These are phyloP conservation scores for Urocynchramus pylzowi DNA, from an alignment of 2,113 vertebrate genomes.

Conservation along the genomic window DNA sequence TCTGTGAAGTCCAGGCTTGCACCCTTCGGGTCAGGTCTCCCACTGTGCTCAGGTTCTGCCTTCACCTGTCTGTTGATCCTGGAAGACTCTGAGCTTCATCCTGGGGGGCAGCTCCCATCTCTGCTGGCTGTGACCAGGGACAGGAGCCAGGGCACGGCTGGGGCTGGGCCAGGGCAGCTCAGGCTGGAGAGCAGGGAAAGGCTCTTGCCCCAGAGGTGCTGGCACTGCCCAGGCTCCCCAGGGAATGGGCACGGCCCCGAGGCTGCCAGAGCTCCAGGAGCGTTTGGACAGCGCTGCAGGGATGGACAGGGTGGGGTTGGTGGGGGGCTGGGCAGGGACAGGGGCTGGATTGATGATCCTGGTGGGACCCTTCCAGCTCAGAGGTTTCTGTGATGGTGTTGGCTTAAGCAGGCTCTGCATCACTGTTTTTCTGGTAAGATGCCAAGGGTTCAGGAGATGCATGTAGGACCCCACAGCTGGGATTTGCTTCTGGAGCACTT, in stretches of 20 bases:
- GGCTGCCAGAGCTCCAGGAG: neutral
- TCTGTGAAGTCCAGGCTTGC: neutral
- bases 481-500: neutral
- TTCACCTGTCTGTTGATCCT: neutral
- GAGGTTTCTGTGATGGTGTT: neutral
- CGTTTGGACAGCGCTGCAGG: neutral
- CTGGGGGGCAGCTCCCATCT: fast-evolving
- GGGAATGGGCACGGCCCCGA: neutral
- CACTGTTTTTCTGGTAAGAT: neutral
- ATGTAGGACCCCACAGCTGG: neutral
- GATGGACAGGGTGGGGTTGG: neutral
- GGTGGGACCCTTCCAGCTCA: neutral
- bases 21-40: fast-evolving
- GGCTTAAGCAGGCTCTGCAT: neutral
- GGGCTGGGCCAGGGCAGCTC: neutral
- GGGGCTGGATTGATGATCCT: fast-evolving
- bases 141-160: fast-evolving
- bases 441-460: neutral
- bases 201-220: neutral
- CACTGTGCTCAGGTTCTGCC: neutral
- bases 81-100: neutral
- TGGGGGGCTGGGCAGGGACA: neutral
- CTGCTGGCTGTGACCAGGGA: neutral
- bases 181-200: neutral
- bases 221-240: neutral